Evolutionary conservation across 2,113 vertebrate genomes (phyloP).

Genomic region (Collichthys lucidus): DNA sequence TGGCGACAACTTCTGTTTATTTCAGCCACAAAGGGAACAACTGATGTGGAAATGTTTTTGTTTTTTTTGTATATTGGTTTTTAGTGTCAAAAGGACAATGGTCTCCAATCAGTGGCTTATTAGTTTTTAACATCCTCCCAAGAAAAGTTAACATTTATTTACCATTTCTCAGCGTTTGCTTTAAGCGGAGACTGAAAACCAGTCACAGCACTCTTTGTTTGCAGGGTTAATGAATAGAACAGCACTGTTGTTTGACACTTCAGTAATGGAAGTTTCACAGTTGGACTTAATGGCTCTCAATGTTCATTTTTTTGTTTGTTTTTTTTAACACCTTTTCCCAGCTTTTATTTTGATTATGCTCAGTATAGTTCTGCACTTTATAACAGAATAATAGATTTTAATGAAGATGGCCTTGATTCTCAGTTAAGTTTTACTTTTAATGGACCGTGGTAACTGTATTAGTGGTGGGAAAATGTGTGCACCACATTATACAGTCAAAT

Average conservation of each 20-base stretch:
- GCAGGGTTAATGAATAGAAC: conserved; percentile 49
- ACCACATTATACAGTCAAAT: conserved; percentile 25
- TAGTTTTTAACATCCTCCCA: conserved; percentile 14
- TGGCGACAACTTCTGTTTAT: neutral
- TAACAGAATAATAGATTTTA: conserved; percentile 13
- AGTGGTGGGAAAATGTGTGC: neutral
- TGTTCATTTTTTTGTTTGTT: conserved; percentile 10
- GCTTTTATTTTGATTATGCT: conserved; percentile 46
- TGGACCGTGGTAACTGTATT: conserved; percentile 11
- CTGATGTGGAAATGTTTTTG: neutral
- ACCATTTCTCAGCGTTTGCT: conserved; percentile 24
- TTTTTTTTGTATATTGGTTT: neutral
- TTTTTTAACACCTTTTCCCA: conserved; percentile 18
- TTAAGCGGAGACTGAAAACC: conserved; percentile 25
- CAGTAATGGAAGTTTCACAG: conserved; percentile 60
- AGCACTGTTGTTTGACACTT: conserved; percentile 39
- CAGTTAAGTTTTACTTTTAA: neutral
- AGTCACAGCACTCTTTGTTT: neutral
- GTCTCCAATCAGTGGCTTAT: conserved; percentile 23
- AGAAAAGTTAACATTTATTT: conserved; percentile 44
- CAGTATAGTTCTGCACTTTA: conserved; percentile 3
- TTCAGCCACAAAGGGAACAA: neutral
- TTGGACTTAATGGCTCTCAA: conserved; percentile 50
- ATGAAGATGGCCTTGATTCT: conserved; percentile 25
- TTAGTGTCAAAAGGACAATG: conserved; percentile 1